A percentile compares a stretch with the other conserved stretches of the same genome.
These are phyloP conservation scores for Sthenelais limicola DNA, from an alignment of 2,888 invertebrate genomes.

Conservation along the genomic window DNA sequence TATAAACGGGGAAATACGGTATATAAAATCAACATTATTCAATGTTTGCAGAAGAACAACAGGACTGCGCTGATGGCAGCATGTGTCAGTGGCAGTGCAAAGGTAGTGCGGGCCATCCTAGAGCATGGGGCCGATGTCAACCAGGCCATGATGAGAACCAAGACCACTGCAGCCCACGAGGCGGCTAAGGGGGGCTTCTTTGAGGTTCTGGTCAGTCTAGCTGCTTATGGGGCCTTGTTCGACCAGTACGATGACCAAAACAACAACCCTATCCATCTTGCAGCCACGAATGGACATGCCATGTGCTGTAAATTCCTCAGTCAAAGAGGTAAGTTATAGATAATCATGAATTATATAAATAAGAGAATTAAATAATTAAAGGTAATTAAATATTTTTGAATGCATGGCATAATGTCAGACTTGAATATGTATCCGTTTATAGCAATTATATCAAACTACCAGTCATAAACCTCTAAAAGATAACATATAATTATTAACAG, in stretches of 20 bases:
- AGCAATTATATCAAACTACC: too few species aligned
- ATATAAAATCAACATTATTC: too few species aligned
- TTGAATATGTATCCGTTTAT: too few species aligned
- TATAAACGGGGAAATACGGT: too few species aligned
- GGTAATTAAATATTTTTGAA: too few species aligned
- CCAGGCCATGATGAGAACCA: conserved; percentile 58
- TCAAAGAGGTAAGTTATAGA: conserved; percentile 66
- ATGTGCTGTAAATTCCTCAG: conserved; percentile 69
- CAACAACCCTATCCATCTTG: conserved; percentile 70
- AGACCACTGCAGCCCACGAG: conserved; percentile 68
- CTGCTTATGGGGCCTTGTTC: conserved; percentile 70
- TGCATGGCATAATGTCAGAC: too few species aligned
- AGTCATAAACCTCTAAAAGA: too few species aligned
- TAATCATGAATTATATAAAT: neutral
- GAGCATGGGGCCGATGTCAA: conserved; percentile 64
- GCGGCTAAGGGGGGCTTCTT: conserved; percentile 69
- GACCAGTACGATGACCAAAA: conserved; percentile 67
- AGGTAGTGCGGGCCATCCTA: conserved; percentile 67
- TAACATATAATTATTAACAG: too few species aligned
- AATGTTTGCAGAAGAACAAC: conserved; percentile 63
- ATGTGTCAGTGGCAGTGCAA: conserved; percentile 67
- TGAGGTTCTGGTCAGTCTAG: conserved; percentile 63
- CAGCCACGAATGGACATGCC: conserved; percentile 67
- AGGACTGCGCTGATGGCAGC: conserved; percentile 71
- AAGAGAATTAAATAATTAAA: too few species aligned